Conservation (phyloP, 2,797 vertebrate species). For the Sebastes iracundus region DNA sequence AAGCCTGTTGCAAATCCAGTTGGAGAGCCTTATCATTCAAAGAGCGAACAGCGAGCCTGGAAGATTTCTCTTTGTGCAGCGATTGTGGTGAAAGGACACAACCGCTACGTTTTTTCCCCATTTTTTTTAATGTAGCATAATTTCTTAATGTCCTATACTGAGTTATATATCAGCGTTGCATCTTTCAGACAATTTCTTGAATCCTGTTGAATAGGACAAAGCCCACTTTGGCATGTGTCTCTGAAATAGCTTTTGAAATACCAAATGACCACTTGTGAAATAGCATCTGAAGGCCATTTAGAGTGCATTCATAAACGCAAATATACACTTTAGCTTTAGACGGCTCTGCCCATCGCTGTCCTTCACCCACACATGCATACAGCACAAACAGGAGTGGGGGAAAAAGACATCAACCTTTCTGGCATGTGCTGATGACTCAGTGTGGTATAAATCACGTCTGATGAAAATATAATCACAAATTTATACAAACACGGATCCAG, state of each 20-base stretch:
- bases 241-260: neutral
- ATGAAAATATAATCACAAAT: slow-evolving; percentile 42
- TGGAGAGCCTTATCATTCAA: slow-evolving; percentile 21
- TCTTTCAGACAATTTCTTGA: neutral
- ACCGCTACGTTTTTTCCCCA: neutral
- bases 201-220: neutral
- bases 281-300: neutral
- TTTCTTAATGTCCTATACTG: neutral
- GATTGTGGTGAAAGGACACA: slow-evolving; percentile 1
- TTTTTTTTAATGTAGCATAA: neutral
- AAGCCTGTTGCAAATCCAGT: slow-evolving; percentile 35
- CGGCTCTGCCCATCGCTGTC: slow-evolving; percentile 1
- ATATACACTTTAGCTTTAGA: slow-evolving; percentile 3
- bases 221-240: neutral
- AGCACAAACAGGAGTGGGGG: neutral
- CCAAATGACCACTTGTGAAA: neutral
- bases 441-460: slow-evolving; percentile 40
- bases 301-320: neutral
- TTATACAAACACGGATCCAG: slow-evolving; percentile 37
- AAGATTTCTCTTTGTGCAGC: slow-evolving; percentile 3
- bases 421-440: slow-evolving; percentile 40
- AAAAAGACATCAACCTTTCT: slow-evolving; percentile 11
- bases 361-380: slow-evolving; percentile 9
- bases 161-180: neutral
- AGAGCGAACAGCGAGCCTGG: neutral